Base-by-base conservation (phyloP, 2,113 vertebrate genomes). In the Dromiciops gliroides region DNA sequence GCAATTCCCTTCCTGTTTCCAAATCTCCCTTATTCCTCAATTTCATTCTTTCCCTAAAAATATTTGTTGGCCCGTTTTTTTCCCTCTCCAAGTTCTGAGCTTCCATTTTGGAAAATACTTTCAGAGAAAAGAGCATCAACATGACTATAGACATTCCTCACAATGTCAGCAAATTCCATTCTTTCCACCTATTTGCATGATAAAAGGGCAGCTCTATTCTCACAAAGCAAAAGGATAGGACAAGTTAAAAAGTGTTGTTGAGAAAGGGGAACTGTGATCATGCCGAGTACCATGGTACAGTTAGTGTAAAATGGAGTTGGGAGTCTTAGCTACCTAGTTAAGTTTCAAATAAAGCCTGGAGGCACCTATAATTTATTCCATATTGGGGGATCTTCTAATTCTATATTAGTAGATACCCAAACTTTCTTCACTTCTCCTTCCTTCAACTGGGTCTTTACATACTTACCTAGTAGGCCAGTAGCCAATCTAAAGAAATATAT, bases 101-200 rank as follows among this genome's bases (percentile, higher is more conserved):
- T 83, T 44, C n/a, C 37, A n/a, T 83, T 83, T 83, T 83, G 37
- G n/a, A 83, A 83, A 83, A 83, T 83, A 44, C 37, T 83, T 83
- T 83, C n/a, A 44, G n/a, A 44, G 16, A 83, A 83, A 83, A 67
- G 19, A 92, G 26, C 51, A 88, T 16, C 3, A 83, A 91, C 8
- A 47, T 94, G 31, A 94, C 90, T n/a, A 22, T 51, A 93, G 91
- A 75, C 2, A 26, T 48, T 31, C n/a, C 9, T 14, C 44, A 28
- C 19, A 6, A n/a, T n/a, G 7, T 37, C 23, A 83, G 90, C 75
- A 95, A 97, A 97, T 90, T 92, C 14, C 95, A 83, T 89, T 49
- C 50, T 94, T 44, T 48, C 26, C 94, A 92, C 92, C 25, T 3
- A 37, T 37, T 37, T 67, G 4, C 12, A 37, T 37, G 28, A 5